Base-by-base conservation (phyloP, 2,888 invertebrate species). In the Sthenelais limicola region DNA sequence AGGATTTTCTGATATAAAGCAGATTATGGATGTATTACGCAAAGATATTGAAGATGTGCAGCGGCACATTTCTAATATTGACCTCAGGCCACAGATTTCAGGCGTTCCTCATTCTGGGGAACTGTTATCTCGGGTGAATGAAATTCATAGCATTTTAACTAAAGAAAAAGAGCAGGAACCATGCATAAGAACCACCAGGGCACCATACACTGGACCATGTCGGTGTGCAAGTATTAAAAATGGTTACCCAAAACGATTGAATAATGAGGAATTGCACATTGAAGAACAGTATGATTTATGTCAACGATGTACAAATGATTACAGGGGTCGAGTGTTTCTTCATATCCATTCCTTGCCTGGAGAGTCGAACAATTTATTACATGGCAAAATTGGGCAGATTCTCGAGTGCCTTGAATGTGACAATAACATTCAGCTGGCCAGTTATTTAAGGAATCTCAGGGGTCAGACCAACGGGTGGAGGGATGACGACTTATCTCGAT, bases 291-390 rank as follows among this genome's bases (percentile, higher is more conserved):
- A 33, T 15, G 32, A 56, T 21, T 52, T 68, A 9, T 68, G 68
- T 32, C 68, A 68, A 18, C 12, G 26, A 18, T 68, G 68, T 24
- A 21, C 52, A n/a, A 68, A 68, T 51, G 68, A 68, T 9, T 48
- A 68, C 35, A 30, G 68, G n/a, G 68, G 68, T 32, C 26, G 52
- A 43, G 68, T 48, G 4, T 68, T 68, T 33, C 18, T 68, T 2
- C 49, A 68, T 15, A 51, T 28, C n/a, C 28, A n/a, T 5, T 33
- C 30, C 30, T 24, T 68, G n/a, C 68, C 68, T n/a, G 12, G 12
- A 5, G 32, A 33, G 3, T 32, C n/a, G 18, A 68, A 47, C 15
- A 12, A 30, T 7, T 24, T 24, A 9, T 7, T 68, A 12, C 21
- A 24, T 4, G 28, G 30, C 7, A 21, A 51, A 3, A 18, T 68